A percentile compares a stretch with the other conserved stretches of the same genome.
These are phyloP conservation scores for Lithosia quadra DNA, from an alignment of 2,888 invertebrate genomes.

Conservation along the genomic window DNA sequence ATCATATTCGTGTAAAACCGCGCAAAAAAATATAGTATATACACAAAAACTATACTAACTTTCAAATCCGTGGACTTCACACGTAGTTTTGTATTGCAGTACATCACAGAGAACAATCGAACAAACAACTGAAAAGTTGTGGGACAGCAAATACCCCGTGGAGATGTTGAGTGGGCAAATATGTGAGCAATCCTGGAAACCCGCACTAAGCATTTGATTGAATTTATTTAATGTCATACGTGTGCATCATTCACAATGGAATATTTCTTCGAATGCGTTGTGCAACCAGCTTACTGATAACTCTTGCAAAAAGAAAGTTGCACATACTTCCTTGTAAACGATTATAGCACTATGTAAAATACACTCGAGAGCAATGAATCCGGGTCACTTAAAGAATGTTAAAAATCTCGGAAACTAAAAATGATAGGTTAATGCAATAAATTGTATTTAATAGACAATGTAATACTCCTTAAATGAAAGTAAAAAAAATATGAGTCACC, in stretches of 20 bases:
- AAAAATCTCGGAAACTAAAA: no score
- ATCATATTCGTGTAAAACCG: neutral
- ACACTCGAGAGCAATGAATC: no score
- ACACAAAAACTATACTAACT: conserved; percentile 54
- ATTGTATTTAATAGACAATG: no score
- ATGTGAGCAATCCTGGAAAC: conserved; percentile 73
- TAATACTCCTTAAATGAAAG: no score
- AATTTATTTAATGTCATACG: conserved; percentile 70
- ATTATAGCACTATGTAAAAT: conserved; percentile 25
- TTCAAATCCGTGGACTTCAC: conserved; percentile 53
- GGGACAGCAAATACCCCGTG: conserved; percentile 60
- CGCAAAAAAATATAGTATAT: conserved; percentile 25
- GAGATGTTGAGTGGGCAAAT: conserved; percentile 58
- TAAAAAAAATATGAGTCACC: no score
- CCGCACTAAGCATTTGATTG: conserved; percentile 77
- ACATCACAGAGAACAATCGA: conserved; percentile 40
- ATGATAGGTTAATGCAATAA: no score
- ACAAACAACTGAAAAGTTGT: conserved; percentile 57
- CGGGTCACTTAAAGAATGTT: no score
- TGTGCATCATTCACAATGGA: conserved; percentile 61
- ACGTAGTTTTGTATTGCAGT: conserved; percentile 40
- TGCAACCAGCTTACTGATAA: conserved; percentile 66
- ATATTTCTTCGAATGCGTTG: conserved; percentile 73
- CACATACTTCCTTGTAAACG: conserved; percentile 38
- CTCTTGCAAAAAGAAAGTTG: conserved; percentile 59